Percentiles rank a stretch among this genome's conserved stretches.
phyloP scores from a whole-genome alignment of 2,113 vertebrate genomes.

The Phylloscopus trochiloides region DNA sequence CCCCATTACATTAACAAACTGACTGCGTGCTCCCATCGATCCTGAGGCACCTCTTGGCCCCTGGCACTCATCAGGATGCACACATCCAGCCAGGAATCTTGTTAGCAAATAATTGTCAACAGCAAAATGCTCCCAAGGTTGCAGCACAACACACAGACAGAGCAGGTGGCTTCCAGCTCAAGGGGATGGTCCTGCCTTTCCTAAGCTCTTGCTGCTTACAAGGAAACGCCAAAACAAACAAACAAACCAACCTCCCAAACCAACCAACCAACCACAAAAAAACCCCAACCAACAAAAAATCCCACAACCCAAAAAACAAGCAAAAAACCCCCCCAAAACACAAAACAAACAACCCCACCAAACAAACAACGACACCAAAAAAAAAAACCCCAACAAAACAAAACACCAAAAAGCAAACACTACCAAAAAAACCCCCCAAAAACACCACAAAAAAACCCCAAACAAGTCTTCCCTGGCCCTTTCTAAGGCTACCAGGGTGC shows the following conservation, averaged over 20 bases:
- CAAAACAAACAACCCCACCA: no score
- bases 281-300: not conserved
- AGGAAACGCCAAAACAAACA: not conserved
- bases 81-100: not conserved
- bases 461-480: not conserved
- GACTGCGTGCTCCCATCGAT: not conserved
- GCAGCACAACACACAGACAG: not conserved
- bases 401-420: no score
- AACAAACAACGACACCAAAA: no score
- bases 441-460: no score
- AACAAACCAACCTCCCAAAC: not conserved
- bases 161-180: not conserved
- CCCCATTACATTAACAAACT: not conserved
- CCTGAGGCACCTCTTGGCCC: not conserved
- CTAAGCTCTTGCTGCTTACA: not conserved
- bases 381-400: no score
- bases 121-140: not conserved
- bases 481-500: not conserved
- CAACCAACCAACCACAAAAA: no score
- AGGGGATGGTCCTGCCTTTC: not conserved
- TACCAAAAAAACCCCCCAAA: no score
- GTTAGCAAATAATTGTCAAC: not conserved
- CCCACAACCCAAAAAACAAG: not conserved
- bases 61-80: not conserved
- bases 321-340: not conserved